Conservation (phyloP, 1,140 invertebrate species). For the Hycleus cichorii region DNA sequence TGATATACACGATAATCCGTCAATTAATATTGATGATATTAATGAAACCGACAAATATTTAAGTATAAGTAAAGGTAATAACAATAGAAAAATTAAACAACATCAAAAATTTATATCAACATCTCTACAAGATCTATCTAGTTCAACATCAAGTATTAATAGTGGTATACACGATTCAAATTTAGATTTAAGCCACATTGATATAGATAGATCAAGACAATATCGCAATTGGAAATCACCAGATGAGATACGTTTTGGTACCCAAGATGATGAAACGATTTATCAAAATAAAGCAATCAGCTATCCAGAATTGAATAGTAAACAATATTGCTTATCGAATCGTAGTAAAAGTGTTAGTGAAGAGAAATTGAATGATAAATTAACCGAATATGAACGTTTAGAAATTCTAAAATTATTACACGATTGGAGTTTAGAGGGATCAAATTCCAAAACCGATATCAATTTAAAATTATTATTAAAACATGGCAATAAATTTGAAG, state of each 20-base stretch:
- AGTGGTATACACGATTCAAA: conserved; percentile 36
- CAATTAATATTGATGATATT: conserved; percentile 24
- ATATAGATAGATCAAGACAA: conserved; percentile 34
- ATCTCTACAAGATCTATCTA: conserved; percentile 38
- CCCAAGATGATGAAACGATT: conserved; percentile 49
- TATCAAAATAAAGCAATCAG: conserved; percentile 42
- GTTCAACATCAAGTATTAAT: conserved; percentile 39
- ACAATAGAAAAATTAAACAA: conserved; percentile 23
- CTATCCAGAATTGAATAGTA: conserved; percentile 24
- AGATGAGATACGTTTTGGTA: conserved; percentile 46
- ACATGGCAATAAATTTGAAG: conserved; percentile 6
- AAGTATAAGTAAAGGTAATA: conserved; percentile 13
- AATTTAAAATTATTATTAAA: conserved; percentile 20
- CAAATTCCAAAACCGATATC: conserved; percentile 37
- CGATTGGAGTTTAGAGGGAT: conserved; percentile 45
- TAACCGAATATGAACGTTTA: conserved; percentile 45
- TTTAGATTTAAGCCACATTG: conserved; percentile 37
- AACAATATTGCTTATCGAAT: conserved; percentile 2
- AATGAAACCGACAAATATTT: conserved; percentile 31
- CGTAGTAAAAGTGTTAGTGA: conserved; percentile 33
- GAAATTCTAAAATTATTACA: conserved; percentile 48
- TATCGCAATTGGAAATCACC: conserved; percentile 49
- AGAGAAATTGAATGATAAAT: conserved; percentile 33
- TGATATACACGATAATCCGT: conserved; percentile 27
- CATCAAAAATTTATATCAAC: conserved; percentile 25